Base-by-base conservation (phyloP, 2,113 vertebrate species). In the Tautogolabrus adspersus region DNA sequence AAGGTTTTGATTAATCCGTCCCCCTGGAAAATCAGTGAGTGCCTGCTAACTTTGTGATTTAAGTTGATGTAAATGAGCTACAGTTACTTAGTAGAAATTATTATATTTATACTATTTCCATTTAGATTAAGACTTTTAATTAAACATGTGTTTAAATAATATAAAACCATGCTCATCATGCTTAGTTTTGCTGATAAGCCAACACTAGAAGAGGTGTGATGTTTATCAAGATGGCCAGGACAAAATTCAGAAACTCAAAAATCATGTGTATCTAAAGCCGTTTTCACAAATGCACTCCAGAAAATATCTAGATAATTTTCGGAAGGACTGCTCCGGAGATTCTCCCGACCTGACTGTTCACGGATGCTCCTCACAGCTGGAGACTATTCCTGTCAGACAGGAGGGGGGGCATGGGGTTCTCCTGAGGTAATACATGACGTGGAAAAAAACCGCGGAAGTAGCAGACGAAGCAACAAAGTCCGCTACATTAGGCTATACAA, bases 1-100 rank as follows among this genome's bases (percentile, higher is more conserved):
- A 80, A 87, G 86, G 55, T 26, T 84, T 76, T 87, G 77, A 90
- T 90, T 87, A 84, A 88, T 87, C 69, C 69, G 40, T 84, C 58
- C 49, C 76, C 65, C 60, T 58, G 72, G 66, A 58, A 52, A 79
- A 67, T 82, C 72, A 81, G 42, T 60, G 56, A 67, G 18, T 37
- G 37, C 67, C 76, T 63, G 46, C 89, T 84, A 34, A 55, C 64
- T 58, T 40, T 46, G 52, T 84, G 40, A 88, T 89, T 79, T 23
- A 37, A 65, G 51, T 70, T 55, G 70, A 88, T 85, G 54, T 83
- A 82, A 77, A 68, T 60, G n/a, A 68, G 47, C 54, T 57, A 6
- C 52, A 68, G 75, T 89, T 10, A 71, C 75, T 84, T 77, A 49
- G 59, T 12, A 63, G 42, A 68, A 68, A 77, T 71, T 1, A 79